These are phyloP conservation scores for Drosophila ustulata DNA, from an alignment of 2,888 invertebrate species.

Conservation along the genomic window DNA sequence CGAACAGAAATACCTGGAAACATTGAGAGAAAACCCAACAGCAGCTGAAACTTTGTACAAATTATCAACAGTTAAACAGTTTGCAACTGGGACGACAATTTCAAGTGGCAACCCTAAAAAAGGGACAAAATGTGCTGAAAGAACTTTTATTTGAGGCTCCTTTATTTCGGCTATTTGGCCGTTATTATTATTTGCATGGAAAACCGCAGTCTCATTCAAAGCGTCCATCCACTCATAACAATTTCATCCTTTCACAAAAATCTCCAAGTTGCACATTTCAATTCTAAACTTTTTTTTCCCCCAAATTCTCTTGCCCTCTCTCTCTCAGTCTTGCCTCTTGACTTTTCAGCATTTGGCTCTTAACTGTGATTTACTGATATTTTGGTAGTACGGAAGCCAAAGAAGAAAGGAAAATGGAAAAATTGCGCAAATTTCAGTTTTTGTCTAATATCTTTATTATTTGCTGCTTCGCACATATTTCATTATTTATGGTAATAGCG, in stretches of 20 bases:
- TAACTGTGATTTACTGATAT: conserved; percentile 2
- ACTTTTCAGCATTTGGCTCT: conserved; percentile 31
- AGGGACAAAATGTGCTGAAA: conserved; percentile 48
- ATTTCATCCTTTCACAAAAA: conserved; percentile 47
- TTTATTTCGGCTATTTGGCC: conserved; percentile 62
- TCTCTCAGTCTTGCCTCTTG: conserved; percentile 3
- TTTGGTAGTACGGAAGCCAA: neutral
- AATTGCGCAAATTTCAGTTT: neutral
- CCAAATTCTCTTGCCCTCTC: no score
- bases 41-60: conserved; percentile 64
- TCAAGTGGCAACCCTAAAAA: conserved; percentile 48
- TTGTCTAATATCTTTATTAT: neutral
- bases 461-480: neutral
- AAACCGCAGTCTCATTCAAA: conserved; percentile 38
- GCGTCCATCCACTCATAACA: conserved; percentile 53
- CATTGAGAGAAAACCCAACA: conserved; percentile 39
- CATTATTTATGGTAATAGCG: neutral
- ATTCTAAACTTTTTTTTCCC: conserved; percentile 34
- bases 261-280: conserved; percentile 48
- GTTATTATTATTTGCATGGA: conserved; percentile 74
- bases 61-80: conserved; percentile 72
- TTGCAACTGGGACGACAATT: conserved; percentile 61
- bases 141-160: conserved; percentile 57
- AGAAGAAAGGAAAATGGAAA: neutral
- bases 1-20: conserved; percentile 2